Evolutionary conservation across 2,797 vertebrate species (phyloP).

Genomic region (Pteropus rufus): DNA sequence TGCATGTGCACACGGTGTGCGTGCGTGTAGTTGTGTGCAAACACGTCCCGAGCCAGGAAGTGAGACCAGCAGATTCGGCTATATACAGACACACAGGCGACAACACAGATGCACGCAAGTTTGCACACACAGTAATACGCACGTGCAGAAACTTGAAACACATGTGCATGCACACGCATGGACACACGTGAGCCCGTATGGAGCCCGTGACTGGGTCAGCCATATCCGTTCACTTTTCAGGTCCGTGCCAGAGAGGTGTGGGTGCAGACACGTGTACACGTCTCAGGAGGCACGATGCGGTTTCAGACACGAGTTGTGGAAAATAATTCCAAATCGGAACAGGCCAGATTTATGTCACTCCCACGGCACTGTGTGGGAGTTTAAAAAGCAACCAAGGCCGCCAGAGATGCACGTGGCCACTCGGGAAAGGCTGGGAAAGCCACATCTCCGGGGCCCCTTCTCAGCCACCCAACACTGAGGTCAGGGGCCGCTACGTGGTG

Average conservation of each 20-base stretch:
- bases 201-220: background rate
- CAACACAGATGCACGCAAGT: background rate
- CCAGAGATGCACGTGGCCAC: background rate
- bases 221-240: background rate
- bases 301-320: background rate
- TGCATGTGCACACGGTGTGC: rapidly evolving
- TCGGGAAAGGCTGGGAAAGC: background rate
- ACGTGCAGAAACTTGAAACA: background rate
- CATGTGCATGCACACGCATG: background rate
- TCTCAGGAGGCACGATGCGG: background rate
- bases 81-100: too few species aligned
- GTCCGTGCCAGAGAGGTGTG: background rate
- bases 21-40: background rate
- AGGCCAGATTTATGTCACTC: background rate
- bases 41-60: background rate
- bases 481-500: background rate
- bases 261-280: background rate
- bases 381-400: background rate
- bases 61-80: background rate
- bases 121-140: background rate
- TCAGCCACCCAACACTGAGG: background rate
- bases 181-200: rapidly evolving
- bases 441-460: background rate
- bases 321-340: background rate
- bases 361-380: background rate